Evolutionary conservation across 2,888 invertebrate species (phyloP).

Genomic region (Lasioglossum oenotherae): DNA sequence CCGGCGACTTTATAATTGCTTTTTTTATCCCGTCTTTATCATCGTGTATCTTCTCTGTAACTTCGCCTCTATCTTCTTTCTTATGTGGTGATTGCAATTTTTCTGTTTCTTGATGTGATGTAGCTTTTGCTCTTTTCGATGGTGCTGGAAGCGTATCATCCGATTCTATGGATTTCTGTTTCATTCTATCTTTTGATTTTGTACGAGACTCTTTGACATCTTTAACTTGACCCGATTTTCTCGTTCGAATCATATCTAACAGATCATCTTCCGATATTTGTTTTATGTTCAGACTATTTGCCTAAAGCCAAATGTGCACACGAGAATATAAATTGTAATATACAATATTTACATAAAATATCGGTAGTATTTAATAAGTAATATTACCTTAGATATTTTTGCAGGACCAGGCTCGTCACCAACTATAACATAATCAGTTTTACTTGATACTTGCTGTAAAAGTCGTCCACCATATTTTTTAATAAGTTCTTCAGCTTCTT

Average conservation of each 20-base stretch:
- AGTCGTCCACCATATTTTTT: conserved; percentile 93
- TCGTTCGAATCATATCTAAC: conserved; percentile 90
- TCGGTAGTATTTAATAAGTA: background rate
- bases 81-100: conserved; percentile 8
- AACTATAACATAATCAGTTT: conserved; percentile 92
- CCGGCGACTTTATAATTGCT: background rate
- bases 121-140: conserved; percentile 35
- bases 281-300: conserved; percentile 89
- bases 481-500: conserved; percentile 91
- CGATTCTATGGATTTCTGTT: conserved; percentile 39
- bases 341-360: background rate
- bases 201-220: conserved; percentile 56
- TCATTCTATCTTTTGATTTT: conserved; percentile 55
- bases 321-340: background rate
- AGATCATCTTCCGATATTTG: conserved; percentile 93
- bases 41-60: background rate
- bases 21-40: background rate
- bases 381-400: conserved; percentile 89
- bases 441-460: conserved; percentile 90
- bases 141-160: conserved; percentile 18
- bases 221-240: conserved; percentile 83
- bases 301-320: conserved; percentile 77
- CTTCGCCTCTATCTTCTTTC: background rate
- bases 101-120: conserved; percentile 5
- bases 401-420: conserved; percentile 95